Percentiles rank a stretch among this genome's conserved stretches.
Conservation (phyloP, 2,113 vertebrate genomes). For the Neoarius graeffei region DNA sequence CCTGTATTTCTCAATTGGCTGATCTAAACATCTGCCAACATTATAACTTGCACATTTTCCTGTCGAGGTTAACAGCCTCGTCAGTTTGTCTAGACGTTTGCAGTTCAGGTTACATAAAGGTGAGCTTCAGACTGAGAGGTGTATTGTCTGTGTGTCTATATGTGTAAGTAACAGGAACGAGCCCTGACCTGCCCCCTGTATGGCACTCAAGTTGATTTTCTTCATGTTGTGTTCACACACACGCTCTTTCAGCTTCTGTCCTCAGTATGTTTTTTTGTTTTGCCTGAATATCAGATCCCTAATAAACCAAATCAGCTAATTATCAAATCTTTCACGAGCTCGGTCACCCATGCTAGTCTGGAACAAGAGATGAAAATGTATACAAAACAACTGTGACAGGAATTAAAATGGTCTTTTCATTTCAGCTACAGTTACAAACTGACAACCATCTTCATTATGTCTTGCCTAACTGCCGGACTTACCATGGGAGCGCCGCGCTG, state of each 20-base stretch:
- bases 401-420: not conserved
- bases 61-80: not conserved
- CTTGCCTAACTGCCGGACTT: constrained; percentile 39
- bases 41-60: not conserved
- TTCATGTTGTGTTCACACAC: not conserved
- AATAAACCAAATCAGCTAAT: not conserved
- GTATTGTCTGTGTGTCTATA: not conserved
- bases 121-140: not conserved
- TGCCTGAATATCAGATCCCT: not conserved
- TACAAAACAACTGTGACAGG: not conserved
- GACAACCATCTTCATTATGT: not conserved
- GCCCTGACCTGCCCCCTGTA: not conserved
- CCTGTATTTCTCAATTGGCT: not conserved
- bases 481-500: constrained; percentile 93
- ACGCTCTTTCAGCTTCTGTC: not conserved
- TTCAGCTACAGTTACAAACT: not conserved
- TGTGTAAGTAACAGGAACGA: not conserved
- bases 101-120: not conserved
- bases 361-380: not conserved
- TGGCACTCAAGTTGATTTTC: not conserved
- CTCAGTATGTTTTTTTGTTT: not conserved
- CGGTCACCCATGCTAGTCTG: not conserved
- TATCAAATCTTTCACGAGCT: not conserved
- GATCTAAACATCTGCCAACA: not conserved
- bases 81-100: not conserved